Base-by-base conservation (phyloP, 2,888 invertebrate genomes). In the Mesoligia furuncula region DNA sequence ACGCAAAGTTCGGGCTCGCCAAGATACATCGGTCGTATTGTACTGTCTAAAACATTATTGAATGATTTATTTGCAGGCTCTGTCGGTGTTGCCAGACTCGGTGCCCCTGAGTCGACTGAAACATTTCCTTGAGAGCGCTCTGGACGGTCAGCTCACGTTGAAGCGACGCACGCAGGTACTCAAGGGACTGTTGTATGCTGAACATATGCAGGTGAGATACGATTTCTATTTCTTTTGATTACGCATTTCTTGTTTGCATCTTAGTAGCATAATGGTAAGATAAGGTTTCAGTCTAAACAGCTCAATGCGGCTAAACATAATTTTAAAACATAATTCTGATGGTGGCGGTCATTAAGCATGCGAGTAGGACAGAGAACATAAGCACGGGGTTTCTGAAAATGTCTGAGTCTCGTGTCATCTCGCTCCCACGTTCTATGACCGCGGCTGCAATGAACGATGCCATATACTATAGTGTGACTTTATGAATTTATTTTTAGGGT, bases 121-220 rank as follows among this genome's bases (percentile, higher is more conserved):
- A 89, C 97, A 97, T 88, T 99, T 99, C 89, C 94, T 99, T 73
- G 98, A 98, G 91, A 97, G 98, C n/a, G 98, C 98, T 9, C 92
- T 98, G 27, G 98, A 98, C 81, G 97, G 97, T 27, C 98, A 98
- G 81, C 97, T 99, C 27, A 98, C 98, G 31, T 97, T 98, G 42
- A 97, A 98, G 88, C 97, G 99, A 80, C 97, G 97, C 72, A 97
- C 97, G 72, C 98, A 99, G 92, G 97, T 99, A 6, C 97, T 99
- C 81, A 98, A 98, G 90, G 98, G 99, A 13, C 96, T 99, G 62
- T 94, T 99, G 39, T 98, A 98, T 89, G 98, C 99, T 0, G 99
- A 99, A 93, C 98, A 98, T 93, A 96, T 98, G 81, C 98, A 99
- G 96, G 98, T 98, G 88, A 81, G 64, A 48, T 59, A 27, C 4